Base-by-base conservation (phyloP, 2,113 vertebrate genomes). In the Osmerus eperlanus region DNA sequence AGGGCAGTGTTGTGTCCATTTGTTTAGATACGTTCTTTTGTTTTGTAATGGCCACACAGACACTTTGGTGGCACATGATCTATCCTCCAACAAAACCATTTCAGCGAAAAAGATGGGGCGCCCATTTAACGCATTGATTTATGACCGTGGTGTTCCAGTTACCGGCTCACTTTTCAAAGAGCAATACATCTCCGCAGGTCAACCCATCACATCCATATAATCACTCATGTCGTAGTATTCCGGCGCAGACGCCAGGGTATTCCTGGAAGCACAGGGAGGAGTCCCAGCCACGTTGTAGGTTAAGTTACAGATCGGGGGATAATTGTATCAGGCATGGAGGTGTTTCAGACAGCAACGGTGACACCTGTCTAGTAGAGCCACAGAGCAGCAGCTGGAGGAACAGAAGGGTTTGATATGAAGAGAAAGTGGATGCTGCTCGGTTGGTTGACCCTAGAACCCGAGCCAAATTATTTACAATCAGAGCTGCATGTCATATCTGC, bases 391-490 rank as follows among this genome's bases (percentile, higher is more conserved):
- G 87, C 90, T 91, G 91, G 83, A 81, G 70, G 78, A 89, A 89
- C 89, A 91, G 91, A 89, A 82, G 88, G 92, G 77, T 54, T 29
- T 15, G 71, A 83, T 84, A 85, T 79, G 84, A 85, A 81, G 86
- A 87, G 84, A 77, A 80, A 87, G 82, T 78, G 69, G 71, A 77
- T 78, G 82, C 73, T 80, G 67, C 75, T 84, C 74, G 86, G 77
- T 84, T 79, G 84, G 85, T 58, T 88, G 89, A 92, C 86, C 89
- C 84, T 70, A 61, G 80, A 90, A 83, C 84, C 80, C 77, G 74
- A 83, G 90, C 88, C 90, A 91, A 90, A 92, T 92, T 90, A 92
- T 92, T 93, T 92, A 91, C 90, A 91, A 91, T 91, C 87, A 90
- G 86, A 86, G 80, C 82, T 19, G 76, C 80, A 68, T 85, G 84